Conservation (phyloP, 2,797 vertebrate species). For the Eutrigla gurnardus region DNA sequence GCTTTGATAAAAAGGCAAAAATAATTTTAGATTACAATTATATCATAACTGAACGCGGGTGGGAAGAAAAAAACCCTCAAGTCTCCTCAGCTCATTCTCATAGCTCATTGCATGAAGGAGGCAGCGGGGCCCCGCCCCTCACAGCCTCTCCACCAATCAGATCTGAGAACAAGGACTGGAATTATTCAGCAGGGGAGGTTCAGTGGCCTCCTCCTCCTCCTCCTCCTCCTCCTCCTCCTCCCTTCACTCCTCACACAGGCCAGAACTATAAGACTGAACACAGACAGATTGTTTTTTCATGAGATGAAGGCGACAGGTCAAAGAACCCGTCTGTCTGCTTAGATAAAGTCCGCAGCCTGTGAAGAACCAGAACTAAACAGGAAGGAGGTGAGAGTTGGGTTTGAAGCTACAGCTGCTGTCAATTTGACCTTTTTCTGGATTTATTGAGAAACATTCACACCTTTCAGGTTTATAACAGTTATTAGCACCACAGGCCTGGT, state of each 20-base stretch:
- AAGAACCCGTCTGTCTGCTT: neutral
- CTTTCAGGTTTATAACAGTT: neutral
- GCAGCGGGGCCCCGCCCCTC: neutral
- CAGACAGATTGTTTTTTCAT: neutral
- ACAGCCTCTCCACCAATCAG: constrained; percentile 18
- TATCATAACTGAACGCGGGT: neutral
- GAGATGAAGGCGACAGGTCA: neutral
- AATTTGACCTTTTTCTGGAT: neutral
- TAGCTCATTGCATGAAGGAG: constrained; percentile 7
- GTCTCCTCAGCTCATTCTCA: constrained; percentile 1
- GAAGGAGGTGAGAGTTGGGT: neutral
- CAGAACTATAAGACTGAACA: constrained; percentile 51
- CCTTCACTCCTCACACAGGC: constrained; percentile 22
- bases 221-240: constrained; percentile 25
- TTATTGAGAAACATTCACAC: neutral
- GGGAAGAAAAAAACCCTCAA: neutral
- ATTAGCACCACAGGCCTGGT: neutral
- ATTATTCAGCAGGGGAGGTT: constrained; percentile 18
- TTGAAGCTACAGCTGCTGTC: neutral
- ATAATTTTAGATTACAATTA: neutral
- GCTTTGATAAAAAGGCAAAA: neutral
- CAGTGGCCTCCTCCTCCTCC: constrained; percentile 22
- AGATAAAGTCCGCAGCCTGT: neutral
- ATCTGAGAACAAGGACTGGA: constrained; percentile 9
- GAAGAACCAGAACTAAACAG: neutral